A percentile compares a stretch with the other conserved stretches of the same genome.
phyloP scores from a whole-genome alignment of 2,797 vertebrate genomes.

The Coregonus ussuriensis region DNA sequence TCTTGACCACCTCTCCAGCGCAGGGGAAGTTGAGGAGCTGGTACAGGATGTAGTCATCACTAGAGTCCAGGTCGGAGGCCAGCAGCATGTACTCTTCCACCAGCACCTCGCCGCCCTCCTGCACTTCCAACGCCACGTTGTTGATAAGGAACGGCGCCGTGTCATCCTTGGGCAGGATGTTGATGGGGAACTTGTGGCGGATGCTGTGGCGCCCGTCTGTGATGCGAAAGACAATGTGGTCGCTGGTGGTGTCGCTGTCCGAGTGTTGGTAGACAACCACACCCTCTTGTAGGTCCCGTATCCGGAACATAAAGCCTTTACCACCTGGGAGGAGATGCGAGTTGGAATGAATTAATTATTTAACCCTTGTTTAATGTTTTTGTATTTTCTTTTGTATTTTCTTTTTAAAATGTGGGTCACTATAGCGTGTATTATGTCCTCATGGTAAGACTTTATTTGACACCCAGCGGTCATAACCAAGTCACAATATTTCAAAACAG shows the following conservation, averaged over 20 bases:
- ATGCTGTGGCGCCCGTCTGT: conserved; percentile 74
- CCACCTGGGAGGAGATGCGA: conserved; percentile 60
- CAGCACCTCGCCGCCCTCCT: conserved; percentile 46
- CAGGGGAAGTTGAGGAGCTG: conserved; percentile 34
- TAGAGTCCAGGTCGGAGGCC: conserved; percentile 75
- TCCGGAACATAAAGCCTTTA: conserved; percentile 79
- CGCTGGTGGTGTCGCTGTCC: conserved; percentile 74
- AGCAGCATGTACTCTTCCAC: conserved; percentile 64
- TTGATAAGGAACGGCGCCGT: conserved; percentile 73
- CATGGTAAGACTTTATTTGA: no score
- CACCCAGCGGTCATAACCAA: no score
- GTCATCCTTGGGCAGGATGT: conserved; percentile 76
- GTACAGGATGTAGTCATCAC: conserved; percentile 66
- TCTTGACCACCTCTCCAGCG: conserved; percentile 68
- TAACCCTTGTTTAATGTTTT: no score
- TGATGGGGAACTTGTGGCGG: conserved; percentile 74
- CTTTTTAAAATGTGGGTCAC: no score
- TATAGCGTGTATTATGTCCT: no score
- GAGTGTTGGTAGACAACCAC: conserved; percentile 76
- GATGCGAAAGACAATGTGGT: conserved; percentile 75
- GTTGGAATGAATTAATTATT: no score
- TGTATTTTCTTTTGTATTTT: no score
- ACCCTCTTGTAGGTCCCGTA: conserved; percentile 72
- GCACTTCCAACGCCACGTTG: conserved; percentile 67
- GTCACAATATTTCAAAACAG: no score